A percentile compares a stretch with the other conserved stretches of the same genome.
phyloP scores from a whole-genome alignment of 30 jellyfish, hydroid and myxozoan species.

The Aurelia sp. region DNA sequence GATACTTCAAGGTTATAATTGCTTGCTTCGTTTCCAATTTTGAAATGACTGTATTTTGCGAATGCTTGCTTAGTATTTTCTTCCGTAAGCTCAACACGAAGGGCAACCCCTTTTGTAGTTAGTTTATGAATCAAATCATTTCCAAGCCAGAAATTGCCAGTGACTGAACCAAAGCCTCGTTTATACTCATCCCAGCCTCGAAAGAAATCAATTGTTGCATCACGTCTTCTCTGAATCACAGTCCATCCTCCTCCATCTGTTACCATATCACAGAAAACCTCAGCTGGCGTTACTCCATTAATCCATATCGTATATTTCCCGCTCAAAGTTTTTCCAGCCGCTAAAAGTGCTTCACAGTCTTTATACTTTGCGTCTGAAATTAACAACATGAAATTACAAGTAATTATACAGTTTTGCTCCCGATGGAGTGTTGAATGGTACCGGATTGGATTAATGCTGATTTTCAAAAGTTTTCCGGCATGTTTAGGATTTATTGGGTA shows the following conservation, averaged over 20 bases:
- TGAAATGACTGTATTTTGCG: constrained; percentile 42
- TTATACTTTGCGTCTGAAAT: neutral
- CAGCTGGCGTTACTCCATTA: constrained; percentile 13
- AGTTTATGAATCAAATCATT: constrained; percentile 31
- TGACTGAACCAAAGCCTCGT: constrained; percentile 54
- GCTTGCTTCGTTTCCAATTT: constrained; percentile 18
- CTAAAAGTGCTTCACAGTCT: constrained; percentile 28
- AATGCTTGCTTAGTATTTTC: constrained; percentile 4
- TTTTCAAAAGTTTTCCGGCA: no score
- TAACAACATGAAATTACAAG: no score
- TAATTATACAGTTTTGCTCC: no score
- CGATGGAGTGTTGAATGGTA: no score
- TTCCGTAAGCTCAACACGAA: constrained; percentile 32
- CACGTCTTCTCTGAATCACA: constrained; percentile 50
- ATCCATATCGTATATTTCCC: constrained; percentile 34
- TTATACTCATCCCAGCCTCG: constrained; percentile 56
- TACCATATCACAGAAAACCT: constrained; percentile 45
- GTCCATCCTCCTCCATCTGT: constrained; percentile 75
- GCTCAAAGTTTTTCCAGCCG: constrained; percentile 33
- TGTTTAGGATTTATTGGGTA: no score
- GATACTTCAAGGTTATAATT: constrained; percentile 15
- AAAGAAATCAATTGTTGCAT: constrained; percentile 16
- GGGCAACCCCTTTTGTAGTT: constrained; percentile 23
- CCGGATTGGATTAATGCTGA: no score
- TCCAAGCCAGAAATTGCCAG: constrained; percentile 63